These are phyloP conservation scores for Passer montanus DNA, from an alignment of 2,113 vertebrate species.

Conservation along the genomic window DNA sequence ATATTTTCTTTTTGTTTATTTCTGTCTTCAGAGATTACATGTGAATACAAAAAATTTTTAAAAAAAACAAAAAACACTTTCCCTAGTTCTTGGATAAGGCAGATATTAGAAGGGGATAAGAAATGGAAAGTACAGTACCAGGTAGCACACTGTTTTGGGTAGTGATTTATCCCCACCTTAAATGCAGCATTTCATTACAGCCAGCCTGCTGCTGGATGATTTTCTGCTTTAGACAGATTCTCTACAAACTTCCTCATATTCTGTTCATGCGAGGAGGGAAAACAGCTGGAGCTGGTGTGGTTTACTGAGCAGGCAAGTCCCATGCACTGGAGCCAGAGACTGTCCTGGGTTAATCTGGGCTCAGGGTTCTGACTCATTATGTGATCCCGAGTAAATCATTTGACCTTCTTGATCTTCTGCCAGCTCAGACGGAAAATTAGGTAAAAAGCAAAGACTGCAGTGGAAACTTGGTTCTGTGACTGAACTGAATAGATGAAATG, in stretches of 20 bases:
- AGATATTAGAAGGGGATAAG: not conserved
- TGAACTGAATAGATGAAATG: not conserved
- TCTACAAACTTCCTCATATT: conserved; percentile 67
- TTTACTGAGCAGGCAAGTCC: conserved; percentile 30
- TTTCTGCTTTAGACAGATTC: not conserved
- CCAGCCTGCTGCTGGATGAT: not conserved
- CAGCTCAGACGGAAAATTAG: conserved; percentile 52
- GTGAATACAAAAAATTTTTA: not conserved
- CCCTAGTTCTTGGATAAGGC: not conserved
- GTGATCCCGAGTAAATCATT: conserved; percentile 31
- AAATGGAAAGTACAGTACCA: not conserved
- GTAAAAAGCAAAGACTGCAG: conserved; percentile 36
- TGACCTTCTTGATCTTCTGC: conserved; percentile 51
- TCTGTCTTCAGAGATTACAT: not conserved
- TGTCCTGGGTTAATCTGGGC: conserved; percentile 2
- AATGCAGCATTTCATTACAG: not conserved
- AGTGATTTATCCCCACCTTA: not conserved
- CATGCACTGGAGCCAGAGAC: not conserved
- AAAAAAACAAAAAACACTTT: rapidly evolving
- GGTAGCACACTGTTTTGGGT: not conserved
- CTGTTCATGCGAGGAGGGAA: not conserved
- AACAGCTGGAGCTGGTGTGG: conserved; percentile 6
- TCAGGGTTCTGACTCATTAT: conserved; percentile 61
- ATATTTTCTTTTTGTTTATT: not conserved
- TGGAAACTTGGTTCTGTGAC: conserved; percentile 29